Evolutionary conservation across 2,888 invertebrate genomes (phyloP).

Genomic region (Pandemis corylana): DNA sequence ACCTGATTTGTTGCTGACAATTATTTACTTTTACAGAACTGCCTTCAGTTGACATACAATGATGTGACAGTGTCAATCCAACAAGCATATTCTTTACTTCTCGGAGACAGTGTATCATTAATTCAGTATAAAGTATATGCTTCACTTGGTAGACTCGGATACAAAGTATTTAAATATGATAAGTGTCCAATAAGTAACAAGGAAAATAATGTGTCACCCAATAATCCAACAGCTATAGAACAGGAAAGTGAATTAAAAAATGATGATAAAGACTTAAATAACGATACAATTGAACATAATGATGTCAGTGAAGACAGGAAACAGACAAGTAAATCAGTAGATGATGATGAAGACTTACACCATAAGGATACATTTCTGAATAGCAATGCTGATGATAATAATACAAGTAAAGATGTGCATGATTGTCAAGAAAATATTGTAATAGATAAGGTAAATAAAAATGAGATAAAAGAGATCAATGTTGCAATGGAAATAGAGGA

Average conservation of each 20-base stretch:
- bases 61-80: slow-evolving; percentile 86
- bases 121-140: slow-evolving; percentile 86
- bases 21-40: slow-evolving; percentile 80
- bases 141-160: slow-evolving; percentile 84
- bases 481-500: slow-evolving; percentile 22
- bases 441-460: slow-evolving; percentile 9
- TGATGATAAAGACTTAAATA: not conserved
- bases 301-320: not conserved
- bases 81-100: slow-evolving; percentile 86
- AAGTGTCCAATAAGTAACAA: slow-evolving; percentile 19
- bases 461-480: not conserved
- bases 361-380: not conserved
- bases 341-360: not conserved
- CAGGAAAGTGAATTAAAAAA: not conserved
- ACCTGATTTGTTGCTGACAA: not conserved
- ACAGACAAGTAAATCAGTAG: not conserved
- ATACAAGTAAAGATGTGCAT: not conserved
- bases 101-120: slow-evolving; percentile 65
- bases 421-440: not conserved
- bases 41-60: slow-evolving; percentile 84
- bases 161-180: slow-evolving; percentile 80
- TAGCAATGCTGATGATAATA: not conserved
- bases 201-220: not conserved
- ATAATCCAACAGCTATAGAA: not conserved
- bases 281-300: not conserved